Conservation (phyloP, 2,888 invertebrate species). For the Marasmarcha lunaedactyla region DNA sequence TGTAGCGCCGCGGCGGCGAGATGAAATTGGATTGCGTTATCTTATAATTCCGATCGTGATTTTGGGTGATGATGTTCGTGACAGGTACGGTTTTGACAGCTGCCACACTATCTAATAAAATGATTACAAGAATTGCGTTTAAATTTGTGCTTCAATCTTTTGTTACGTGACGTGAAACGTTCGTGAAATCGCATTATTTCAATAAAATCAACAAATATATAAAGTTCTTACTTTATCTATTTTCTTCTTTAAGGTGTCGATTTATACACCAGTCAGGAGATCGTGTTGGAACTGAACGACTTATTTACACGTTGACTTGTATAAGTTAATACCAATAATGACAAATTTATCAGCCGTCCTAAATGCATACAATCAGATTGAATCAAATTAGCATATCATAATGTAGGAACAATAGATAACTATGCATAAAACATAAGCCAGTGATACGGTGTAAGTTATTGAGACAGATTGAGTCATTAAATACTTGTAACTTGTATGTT, state of each 20-base stretch:
- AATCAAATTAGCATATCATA: slow-evolving; percentile 34
- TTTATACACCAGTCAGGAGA: too few species aligned
- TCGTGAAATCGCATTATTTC: too few species aligned
- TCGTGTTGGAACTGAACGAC: too few species aligned
- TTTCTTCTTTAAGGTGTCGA: too few species aligned
- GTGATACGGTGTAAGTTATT: neutral
- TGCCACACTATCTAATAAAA: slow-evolving; percentile 5
- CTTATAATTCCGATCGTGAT: slow-evolving; percentile 54
- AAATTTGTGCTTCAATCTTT: too few species aligned
- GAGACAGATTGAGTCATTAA: slow-evolving; percentile 1
- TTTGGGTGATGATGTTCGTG: slow-evolving; percentile 47
- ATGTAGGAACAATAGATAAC: too few species aligned
- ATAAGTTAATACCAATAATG: neutral
- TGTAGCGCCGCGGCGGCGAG: slow-evolving; percentile 33
- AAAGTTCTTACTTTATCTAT: too few species aligned
- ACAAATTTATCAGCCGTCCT: slow-evolving; percentile 21
- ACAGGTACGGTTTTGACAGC: slow-evolving; percentile 20
- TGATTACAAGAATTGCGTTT: too few species aligned
- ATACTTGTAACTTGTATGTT: too few species aligned
- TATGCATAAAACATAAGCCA: neutral
- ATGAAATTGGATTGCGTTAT: slow-evolving; percentile 57
- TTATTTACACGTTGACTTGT: too few species aligned
- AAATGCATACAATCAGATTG: slow-evolving; percentile 35
- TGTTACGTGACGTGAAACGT: too few species aligned
- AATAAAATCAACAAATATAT: too few species aligned